These are phyloP conservation scores for Allobates femoralis DNA, from an alignment of 2,797 vertebrate species.

Conservation along the genomic window DNA sequence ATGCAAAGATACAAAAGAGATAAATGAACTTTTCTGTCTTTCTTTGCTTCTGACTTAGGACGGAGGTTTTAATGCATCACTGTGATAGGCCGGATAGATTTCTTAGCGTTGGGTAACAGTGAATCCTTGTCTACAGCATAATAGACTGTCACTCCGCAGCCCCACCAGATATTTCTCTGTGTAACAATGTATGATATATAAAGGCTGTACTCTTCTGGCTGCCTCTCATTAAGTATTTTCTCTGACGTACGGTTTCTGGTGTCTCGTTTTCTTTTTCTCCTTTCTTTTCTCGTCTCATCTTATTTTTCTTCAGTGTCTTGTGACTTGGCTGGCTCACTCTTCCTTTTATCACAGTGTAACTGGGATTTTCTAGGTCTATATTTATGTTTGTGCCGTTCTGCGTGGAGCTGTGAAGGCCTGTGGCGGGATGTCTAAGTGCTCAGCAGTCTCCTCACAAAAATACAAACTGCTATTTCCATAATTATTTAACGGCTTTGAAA, in stretches of 20 bases:
- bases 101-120: constrained; percentile 45
- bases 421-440: constrained; percentile 40
- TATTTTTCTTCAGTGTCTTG: constrained; percentile 52
- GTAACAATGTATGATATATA: constrained; percentile 54
- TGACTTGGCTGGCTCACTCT: neutral
- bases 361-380: constrained; percentile 28
- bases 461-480: constrained; percentile 48
- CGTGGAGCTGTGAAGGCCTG: constrained; percentile 31
- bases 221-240: constrained; percentile 59
- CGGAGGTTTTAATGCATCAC: constrained; percentile 46
- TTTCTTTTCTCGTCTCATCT: constrained; percentile 21
- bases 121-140: constrained; percentile 40
- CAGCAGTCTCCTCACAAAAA: constrained; percentile 36
- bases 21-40: constrained; percentile 30
- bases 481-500: constrained; percentile 33
- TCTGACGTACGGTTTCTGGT: constrained; percentile 38
- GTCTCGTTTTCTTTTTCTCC: constrained; percentile 10
- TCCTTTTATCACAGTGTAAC: constrained; percentile 17
- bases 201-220: constrained; percentile 36
- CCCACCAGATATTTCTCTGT: constrained; percentile 38
- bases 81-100: constrained; percentile 47
- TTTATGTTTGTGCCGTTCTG: constrained; percentile 38
- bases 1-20: constrained; percentile 35
- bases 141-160: constrained; percentile 52
- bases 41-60: constrained; percentile 20